These are phyloP conservation scores for Paramacrobiotus metropolitanus DNA, from an alignment of 1,140 invertebrate species.

Conservation along the genomic window DNA sequence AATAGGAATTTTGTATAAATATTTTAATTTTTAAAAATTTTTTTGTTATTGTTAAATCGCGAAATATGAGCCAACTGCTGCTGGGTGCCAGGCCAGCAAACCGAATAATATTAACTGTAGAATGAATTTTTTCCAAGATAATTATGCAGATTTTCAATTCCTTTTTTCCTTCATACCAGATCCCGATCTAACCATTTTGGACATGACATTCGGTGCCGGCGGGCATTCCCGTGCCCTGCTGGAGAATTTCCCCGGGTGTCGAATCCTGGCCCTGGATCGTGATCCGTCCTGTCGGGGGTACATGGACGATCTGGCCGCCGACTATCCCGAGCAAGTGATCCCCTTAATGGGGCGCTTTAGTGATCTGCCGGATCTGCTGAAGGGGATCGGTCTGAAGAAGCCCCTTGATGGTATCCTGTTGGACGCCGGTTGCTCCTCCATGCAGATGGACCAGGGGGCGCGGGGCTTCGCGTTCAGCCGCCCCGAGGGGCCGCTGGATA, in stretches of 20 bases:
- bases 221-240: slow-evolving; percentile 50
- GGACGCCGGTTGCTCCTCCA: slow-evolving; percentile 84
- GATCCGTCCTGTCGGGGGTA: slow-evolving; percentile 49
- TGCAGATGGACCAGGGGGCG: slow-evolving; percentile 58
- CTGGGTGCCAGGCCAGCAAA: no score
- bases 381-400: slow-evolving; percentile 29
- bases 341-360: slow-evolving; percentile 65
- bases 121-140: no score
- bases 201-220: slow-evolving; percentile 83
- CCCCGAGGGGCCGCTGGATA: slow-evolving; percentile 60
- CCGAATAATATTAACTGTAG: no score
- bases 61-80: no score
- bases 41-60: no score
- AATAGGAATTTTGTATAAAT: no score
- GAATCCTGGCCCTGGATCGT: slow-evolving; percentile 57
- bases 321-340: slow-evolving; percentile 29
- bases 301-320: slow-evolving; percentile 25
- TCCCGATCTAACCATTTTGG: slow-evolving; percentile 34
- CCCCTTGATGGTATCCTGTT: slow-evolving; percentile 66
- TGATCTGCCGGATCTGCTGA: slow-evolving; percentile 45
- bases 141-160: background rate
- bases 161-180: background rate
- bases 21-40: no score
- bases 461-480: slow-evolving; percentile 62
- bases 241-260: slow-evolving; percentile 27